Conservation (phyloP, 2,113 vertebrate genomes). For the Riparia riparia region DNA sequence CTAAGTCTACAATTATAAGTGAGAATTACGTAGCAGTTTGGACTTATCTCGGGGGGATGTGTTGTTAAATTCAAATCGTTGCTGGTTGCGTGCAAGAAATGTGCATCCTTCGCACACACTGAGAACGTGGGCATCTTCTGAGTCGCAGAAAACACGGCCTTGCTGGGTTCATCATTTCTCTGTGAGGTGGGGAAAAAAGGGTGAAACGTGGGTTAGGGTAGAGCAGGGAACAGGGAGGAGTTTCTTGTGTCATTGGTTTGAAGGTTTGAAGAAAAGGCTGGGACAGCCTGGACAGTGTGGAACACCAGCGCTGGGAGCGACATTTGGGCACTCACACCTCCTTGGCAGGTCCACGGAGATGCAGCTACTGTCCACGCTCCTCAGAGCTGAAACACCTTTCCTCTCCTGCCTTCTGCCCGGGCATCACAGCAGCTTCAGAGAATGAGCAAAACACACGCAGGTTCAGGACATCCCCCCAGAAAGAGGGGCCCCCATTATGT, state of each 20-base stretch:
- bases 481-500: accelerated
- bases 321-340: background rate
- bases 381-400: background rate
- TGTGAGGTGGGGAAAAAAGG: background rate
- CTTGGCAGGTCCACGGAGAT: background rate
- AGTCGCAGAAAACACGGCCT: background rate
- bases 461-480: too few relatives aligned
- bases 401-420: background rate
- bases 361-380: accelerated
- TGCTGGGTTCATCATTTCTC: background rate
- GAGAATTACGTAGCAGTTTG: background rate
- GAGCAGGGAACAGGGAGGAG: background rate
- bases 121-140: accelerated
- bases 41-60: background rate
- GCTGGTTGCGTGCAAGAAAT: background rate
- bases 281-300: background rate
- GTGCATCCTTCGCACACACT: background rate
- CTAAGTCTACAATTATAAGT: background rate
- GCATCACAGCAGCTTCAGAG: background rate
- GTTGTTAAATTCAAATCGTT: background rate
- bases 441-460: background rate
- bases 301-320: background rate
- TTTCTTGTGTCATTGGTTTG: background rate
- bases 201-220: background rate
- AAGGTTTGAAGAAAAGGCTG: background rate